Evolutionary conservation across 2,113 vertebrate genomes (phyloP).

Genomic region (Sterrhoptilus dennistouni): DNA sequence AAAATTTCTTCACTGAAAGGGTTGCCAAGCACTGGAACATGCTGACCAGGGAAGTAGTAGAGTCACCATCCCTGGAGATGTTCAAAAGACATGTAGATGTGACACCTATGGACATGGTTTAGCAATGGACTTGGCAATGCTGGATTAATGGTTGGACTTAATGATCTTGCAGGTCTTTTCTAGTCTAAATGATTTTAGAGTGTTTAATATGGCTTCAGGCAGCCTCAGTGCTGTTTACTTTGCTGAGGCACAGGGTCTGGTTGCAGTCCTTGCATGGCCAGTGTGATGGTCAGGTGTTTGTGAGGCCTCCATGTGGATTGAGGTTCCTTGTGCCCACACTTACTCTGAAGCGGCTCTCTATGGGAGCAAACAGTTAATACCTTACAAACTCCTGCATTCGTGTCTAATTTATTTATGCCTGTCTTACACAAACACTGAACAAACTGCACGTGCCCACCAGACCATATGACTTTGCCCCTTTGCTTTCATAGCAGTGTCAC

Average conservation of each 20-base stretch:
- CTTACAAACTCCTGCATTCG: neutral
- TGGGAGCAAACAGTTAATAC: neutral
- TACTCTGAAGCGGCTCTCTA: neutral
- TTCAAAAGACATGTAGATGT: neutral
- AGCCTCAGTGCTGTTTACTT: neutral
- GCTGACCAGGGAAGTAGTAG: neutral
- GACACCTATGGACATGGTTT: rapidly evolving
- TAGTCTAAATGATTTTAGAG: neutral
- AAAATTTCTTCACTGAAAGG: neutral
- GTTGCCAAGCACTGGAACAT: neutral
- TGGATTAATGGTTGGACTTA: neutral
- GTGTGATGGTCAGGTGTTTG: neutral
- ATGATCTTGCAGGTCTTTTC: neutral
- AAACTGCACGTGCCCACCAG: neutral
- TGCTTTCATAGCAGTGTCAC: neutral
- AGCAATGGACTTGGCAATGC: neutral
- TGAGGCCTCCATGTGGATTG: neutral
- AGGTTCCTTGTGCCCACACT: neutral
- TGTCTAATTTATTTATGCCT: neutral
- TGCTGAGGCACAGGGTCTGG: neutral
- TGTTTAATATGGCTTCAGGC: neutral
- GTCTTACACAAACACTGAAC: neutral
- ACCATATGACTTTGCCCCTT: neutral
- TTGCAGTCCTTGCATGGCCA: neutral
- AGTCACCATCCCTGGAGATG: neutral